Base-by-base conservation (phyloP, 2,797 vertebrate genomes). In the Sitta carolinensis region DNA sequence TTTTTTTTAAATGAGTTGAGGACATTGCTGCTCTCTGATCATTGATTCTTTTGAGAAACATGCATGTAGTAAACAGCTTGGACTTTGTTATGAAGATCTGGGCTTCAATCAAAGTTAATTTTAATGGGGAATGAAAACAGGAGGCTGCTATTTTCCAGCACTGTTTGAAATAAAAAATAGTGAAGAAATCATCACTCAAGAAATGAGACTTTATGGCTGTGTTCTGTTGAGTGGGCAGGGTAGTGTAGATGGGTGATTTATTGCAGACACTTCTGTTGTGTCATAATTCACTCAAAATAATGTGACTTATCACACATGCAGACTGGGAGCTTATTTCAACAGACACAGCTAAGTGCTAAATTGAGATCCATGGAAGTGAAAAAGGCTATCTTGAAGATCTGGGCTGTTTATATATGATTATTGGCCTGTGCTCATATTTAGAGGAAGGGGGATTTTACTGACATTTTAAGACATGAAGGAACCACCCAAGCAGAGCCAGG, bases 261-360 rank as follows among this genome's bases (percentile, higher is more conserved):
- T 22, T 84, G 78, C 95, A 87, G 84, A 90, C 72, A 62, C 47
- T 95, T 95, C 61, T 90, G 81, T 89, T 93, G 68, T 89, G 78
- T 75, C 82, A 54, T 75, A 90, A 89, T 67, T 93, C 64, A n/a
- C 94, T 76, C 94, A 94, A 93, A 96, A 93, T 90, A 89, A 87
- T 91, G 89, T 92, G 75, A 87, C 58, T 93, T 96, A 57, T 59
- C 82, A 92, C 84, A 93, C 90, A 90, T 81, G 51, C 77, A 91
- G 84, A 90, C 82, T 80, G 72, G 84, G 80, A 77, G 21, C 84
- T 94, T 87, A 85, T 83, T 95, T 87, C 87, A 84, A 73, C 48
- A 64, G 77, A 78, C 32, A 45, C 25, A 47, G 57, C 36, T 64
- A 64, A 61, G 48, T 43, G 64, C 93, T 95, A 87, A 91, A 89